Percentiles rank a stretch among this genome's conserved stretches.
These are phyloP conservation scores for Heteromyza rotundicornis DNA, from an alignment of 2,888 invertebrate species.

Conservation along the genomic window DNA sequence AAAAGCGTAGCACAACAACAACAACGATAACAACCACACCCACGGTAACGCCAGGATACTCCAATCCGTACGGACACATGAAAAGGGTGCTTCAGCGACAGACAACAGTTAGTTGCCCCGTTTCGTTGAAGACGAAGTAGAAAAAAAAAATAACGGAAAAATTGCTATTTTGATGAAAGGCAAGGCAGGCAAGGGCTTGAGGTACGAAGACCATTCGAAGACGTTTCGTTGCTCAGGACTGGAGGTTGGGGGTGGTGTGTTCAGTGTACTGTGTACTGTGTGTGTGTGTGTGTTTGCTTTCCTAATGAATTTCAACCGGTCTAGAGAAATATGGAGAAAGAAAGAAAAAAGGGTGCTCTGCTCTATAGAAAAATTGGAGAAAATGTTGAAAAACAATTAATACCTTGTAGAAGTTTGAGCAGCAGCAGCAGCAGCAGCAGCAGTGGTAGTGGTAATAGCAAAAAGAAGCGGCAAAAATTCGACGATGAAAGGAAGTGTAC, in stretches of 20 bases:
- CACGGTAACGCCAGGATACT: too few species aligned
- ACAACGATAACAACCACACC: not conserved
- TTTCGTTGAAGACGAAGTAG: not conserved
- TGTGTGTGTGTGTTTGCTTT: not conserved
- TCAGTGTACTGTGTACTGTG: not conserved
- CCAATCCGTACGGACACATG: too few species aligned
- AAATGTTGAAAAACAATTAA: constrained; percentile 1
- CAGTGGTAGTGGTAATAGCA: not conserved
- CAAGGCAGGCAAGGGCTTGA: not conserved
- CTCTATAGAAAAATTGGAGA: not conserved
- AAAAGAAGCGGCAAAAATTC: too few species aligned
- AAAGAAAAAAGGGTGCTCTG: constrained; percentile 4
- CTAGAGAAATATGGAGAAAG: not conserved
- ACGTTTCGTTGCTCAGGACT: not conserved
- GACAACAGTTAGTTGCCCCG: constrained; percentile 43
- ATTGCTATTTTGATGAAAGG: not conserved
- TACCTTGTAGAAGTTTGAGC: too few species aligned
- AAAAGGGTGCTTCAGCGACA: not conserved
- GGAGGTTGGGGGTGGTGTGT: not conserved
- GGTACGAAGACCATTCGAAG: not conserved
- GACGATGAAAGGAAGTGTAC: too few species aligned
- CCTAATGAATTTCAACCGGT: constrained; percentile 4
- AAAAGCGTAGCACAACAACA: not conserved
- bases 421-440: too few species aligned
- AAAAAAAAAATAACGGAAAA: not conserved